These are phyloP conservation scores for cattle (Bos taurus) DNA, from an alignment of 2,113 vertebrate genomes.

Conservation along the genomic window DNA sequence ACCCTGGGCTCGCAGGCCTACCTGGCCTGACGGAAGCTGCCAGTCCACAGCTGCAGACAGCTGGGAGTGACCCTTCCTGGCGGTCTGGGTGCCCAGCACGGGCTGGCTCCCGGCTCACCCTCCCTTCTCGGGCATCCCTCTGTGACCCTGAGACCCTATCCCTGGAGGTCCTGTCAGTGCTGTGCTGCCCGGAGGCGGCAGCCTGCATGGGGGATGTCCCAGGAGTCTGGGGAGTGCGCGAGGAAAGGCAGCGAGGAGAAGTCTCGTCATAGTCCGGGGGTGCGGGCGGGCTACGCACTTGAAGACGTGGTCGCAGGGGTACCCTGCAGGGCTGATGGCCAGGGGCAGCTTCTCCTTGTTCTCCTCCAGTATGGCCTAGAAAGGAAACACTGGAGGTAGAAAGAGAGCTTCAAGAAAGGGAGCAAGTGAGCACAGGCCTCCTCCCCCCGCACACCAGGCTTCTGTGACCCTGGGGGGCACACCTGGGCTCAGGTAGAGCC, in stretches of 20 bases:
- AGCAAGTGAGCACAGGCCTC: accelerated
- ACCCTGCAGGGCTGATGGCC: constrained; percentile 68
- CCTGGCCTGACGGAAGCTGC: accelerated
- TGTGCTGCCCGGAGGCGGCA: accelerated
- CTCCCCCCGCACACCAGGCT: accelerated
- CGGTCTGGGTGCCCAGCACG: accelerated
- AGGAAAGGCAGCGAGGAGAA: accelerated
- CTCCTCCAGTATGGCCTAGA: constrained; percentile 85
- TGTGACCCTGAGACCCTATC: not conserved
- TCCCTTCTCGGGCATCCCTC: accelerated
- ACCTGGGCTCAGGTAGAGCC: not conserved
- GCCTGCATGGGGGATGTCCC: not conserved
- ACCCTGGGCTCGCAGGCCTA: accelerated
- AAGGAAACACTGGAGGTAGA: not conserved
- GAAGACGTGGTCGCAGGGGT: constrained; percentile 84
- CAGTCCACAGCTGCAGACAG: not conserved
- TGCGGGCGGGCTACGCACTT: constrained; percentile 80
- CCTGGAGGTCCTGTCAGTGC: accelerated
- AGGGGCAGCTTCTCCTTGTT: constrained; percentile 91
- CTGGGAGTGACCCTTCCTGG: not conserved
- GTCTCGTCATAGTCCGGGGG: accelerated
- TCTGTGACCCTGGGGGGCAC: accelerated
- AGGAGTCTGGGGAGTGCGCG: accelerated
- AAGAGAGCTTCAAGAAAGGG: not conserved
- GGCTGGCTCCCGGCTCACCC: not conserved